Evolutionary conservation across 2,888 invertebrate species (phyloP).

Genomic region (Ceraclea dissimilis): DNA sequence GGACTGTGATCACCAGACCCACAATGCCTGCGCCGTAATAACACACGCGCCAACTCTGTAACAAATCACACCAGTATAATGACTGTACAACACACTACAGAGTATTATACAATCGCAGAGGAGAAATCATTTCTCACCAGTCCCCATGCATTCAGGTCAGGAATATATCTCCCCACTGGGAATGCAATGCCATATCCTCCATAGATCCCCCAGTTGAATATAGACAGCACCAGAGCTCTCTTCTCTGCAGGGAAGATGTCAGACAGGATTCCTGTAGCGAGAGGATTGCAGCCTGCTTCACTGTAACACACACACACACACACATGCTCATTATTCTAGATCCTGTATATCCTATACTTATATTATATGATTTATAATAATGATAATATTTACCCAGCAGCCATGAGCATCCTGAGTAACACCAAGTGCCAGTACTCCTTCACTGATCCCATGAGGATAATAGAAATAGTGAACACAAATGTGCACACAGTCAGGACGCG

Average conservation of each 20-base stretch:
- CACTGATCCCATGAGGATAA: conserved; percentile 77
- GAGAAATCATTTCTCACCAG: conserved; percentile 44
- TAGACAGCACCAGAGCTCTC: conserved; percentile 80
- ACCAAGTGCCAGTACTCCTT: conserved; percentile 87
- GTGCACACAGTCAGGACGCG: conserved; percentile 70
- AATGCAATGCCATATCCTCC: conserved; percentile 90
- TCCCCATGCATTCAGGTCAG: conserved; percentile 64
- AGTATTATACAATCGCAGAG: no score
- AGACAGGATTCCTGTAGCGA: conserved; percentile 76
- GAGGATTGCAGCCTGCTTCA: conserved; percentile 81
- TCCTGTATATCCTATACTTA: no score
- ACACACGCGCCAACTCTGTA: conserved; percentile 74
- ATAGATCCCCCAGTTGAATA: conserved; percentile 95
- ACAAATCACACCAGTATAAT: neutral
- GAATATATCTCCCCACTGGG: conserved; percentile 82
- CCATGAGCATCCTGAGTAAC: conserved; percentile 75
- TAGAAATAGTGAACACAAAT: conserved; percentile 72
- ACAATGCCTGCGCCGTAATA: conserved; percentile 75
- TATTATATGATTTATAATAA: no score
- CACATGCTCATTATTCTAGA: no score
- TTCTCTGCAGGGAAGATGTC: conserved; percentile 75
- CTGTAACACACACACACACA: conserved; percentile 36
- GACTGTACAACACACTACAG: no score
- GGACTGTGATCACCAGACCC: conserved; percentile 59
- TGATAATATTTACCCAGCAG: conserved; percentile 59